Conservation (phyloP, 1,140 invertebrate genomes). For the Eurosta solidaginis region DNA sequence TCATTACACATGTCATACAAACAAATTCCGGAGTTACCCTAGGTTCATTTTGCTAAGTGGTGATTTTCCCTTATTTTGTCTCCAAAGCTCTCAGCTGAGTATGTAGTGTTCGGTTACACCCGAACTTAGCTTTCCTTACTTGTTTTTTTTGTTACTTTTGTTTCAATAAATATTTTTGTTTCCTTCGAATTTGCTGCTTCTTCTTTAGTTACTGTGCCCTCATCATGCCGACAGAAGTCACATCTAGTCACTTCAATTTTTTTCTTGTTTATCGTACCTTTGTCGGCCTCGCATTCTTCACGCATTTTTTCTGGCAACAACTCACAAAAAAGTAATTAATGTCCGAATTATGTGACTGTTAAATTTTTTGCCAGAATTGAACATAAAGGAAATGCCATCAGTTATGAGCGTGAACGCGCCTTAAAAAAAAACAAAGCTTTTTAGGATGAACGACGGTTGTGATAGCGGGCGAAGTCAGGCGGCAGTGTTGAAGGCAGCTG, state of each 20-base stretch:
- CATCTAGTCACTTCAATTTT: background rate
- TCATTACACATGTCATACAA: too few species aligned
- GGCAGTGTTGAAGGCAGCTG: too few species aligned
- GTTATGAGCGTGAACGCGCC: background rate
- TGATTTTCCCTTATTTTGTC: too few species aligned
- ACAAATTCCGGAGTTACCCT: too few species aligned
- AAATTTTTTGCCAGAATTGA: background rate
- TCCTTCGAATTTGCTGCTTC: too few species aligned
- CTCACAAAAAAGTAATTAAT: conserved; percentile 16
- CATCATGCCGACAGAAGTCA: background rate
- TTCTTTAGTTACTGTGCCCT: background rate
- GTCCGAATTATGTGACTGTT: conserved; percentile 21
- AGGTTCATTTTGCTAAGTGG: too few species aligned
- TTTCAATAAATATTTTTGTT: too few species aligned
- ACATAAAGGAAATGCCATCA: background rate
- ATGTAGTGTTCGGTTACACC: too few species aligned
- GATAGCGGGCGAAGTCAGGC: too few species aligned
- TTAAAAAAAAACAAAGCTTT: background rate
- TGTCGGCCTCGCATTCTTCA: conserved; percentile 22
- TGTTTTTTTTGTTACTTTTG: too few species aligned
- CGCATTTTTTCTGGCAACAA: conserved; percentile 2
- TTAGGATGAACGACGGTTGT: background rate
- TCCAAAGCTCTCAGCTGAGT: too few species aligned
- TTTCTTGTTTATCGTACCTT: background rate
- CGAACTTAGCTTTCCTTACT: too few species aligned